These are phyloP conservation scores for Xanthia togata DNA, from an alignment of 2,888 invertebrate genomes.

Conservation along the genomic window DNA sequence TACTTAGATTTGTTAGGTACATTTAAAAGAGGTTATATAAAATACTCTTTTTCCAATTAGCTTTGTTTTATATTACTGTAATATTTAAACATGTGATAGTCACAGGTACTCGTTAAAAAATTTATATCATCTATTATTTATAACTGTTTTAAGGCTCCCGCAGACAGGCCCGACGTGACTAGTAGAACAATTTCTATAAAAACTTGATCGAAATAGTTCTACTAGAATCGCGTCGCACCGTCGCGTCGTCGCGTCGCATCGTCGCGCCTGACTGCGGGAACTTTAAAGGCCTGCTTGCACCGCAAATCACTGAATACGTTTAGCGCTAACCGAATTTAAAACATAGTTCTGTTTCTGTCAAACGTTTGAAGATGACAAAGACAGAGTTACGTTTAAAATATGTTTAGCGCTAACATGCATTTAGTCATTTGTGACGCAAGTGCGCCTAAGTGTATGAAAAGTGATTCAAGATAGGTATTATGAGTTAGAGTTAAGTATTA, in stretches of 20 bases:
- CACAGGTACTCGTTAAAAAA: constrained; percentile 3
- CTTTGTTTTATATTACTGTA: not conserved
- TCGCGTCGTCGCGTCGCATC: too few species aligned
- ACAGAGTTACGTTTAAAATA: not conserved
- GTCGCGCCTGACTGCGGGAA: too few species aligned
- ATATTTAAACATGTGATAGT: not conserved
- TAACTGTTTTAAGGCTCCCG: not conserved
- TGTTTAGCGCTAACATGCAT: not conserved
- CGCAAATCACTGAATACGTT: not conserved
- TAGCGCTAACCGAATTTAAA: not conserved
- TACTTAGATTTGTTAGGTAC: not conserved
- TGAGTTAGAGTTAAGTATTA: not conserved
- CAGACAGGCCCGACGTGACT: too few species aligned
- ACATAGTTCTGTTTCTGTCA: not conserved
- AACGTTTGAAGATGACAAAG: not conserved
- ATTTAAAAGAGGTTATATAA: not conserved
- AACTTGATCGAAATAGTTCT: too few species aligned
- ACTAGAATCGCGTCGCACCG: too few species aligned
- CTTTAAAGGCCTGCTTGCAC: too few species aligned
- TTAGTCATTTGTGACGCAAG: not conserved
- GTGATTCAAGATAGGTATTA: constrained; percentile 3
- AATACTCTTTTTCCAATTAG: not conserved
- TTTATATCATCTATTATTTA: too few species aligned
- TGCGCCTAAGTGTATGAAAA: not conserved
- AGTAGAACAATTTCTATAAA: too few species aligned